Evolutionary conservation across 2,888 invertebrate genomes (phyloP), one percentile per base, ranked within the genome.

Genomic region (Pheosia tremula): DNA sequence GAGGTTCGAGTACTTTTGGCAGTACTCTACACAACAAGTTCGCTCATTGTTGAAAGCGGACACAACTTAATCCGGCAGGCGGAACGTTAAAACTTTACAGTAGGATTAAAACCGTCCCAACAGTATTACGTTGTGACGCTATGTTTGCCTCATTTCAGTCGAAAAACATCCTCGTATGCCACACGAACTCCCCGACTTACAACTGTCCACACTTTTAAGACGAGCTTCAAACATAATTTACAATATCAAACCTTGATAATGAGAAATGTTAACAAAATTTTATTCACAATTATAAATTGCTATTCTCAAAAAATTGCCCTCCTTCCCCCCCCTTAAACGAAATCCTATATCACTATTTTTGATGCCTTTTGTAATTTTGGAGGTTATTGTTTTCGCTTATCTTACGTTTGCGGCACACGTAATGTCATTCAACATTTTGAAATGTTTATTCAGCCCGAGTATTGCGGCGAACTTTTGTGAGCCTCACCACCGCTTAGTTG

Each of bases 401-500:
- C 24, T 50, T n/a, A 24, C 13, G 24, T 50, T 24, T 6, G 24
- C 5, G 24, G 24, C 24, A 11, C n/a, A n/a, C n/a, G 5, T 47
- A 47, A 47, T n/a, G 47, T 24, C 50, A 83, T 79, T 74, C 79
- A 67, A 78, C 77, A 78, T 81, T 53, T 82, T 78, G 68, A 78
- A 82, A 81, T 79, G 76, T 81, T 76, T 80, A 80, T 80, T 81
- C 73, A 73, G 63, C 56, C 59, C 63, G 65, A 67, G 70, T 69
- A 75, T 10, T 37, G 73, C 70, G 63, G 61, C 60, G 75, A 83
- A 79, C 78, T 83, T 81, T 72, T 61, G 37, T 9, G 64, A 60
- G 62, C 66, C 62, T 66, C 69, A 68, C 72, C 77, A 75, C 77
- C 74, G 71, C 62, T 24, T 24, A 66, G 75, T 79, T 78, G 75